A percentile compares a stretch with the other conserved stretches of the same genome.
Conservation (phyloP, 2,113 vertebrate genomes). For the Polyodon spathula region DNA sequence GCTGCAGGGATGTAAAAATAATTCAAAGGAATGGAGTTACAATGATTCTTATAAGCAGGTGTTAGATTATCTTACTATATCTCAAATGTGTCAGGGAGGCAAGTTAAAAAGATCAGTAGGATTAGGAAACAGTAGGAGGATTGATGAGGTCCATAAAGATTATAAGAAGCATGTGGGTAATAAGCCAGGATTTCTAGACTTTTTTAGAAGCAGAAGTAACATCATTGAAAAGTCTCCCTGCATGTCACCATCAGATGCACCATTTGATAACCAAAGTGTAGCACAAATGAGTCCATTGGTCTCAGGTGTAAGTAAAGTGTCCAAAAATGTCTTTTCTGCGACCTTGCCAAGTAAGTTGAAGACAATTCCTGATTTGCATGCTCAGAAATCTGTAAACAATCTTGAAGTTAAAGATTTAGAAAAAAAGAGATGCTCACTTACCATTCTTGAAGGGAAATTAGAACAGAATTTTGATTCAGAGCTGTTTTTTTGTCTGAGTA, state of each 20-base stretch:
- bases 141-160: conserved; percentile 12
- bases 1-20: conserved; percentile 45
- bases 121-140: conserved; percentile 28
- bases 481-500: conserved; percentile 8
- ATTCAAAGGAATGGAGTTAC: conserved; percentile 1
- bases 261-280: conserved; percentile 2
- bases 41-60: conserved; percentile 3
- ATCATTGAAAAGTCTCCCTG: neutral
- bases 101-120: conserved; percentile 1
- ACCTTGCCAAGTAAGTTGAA: conserved; percentile 14
- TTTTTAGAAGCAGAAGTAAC: conserved; percentile 3
- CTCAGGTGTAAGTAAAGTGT: conserved; percentile 5
- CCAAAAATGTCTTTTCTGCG: conserved; percentile 9
- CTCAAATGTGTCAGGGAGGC: conserved; percentile 3
- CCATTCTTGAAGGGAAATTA: conserved; percentile 12
- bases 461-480: conserved; percentile 10
- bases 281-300: neutral
- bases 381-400: conserved; percentile 11
- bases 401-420: conserved; percentile 8
- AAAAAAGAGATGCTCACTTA: conserved; percentile 10
- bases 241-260: neutral
- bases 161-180: neutral
- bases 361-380: conserved; percentile 12
- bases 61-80: conserved; percentile 4
- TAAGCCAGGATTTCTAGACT: neutral